Percentiles rank a stretch among this genome's conserved stretches.
Evolutionary conservation across 2,797 vertebrate genomes (phyloP).

Genomic region (Parauchenoglanis ngamensis): DNA sequence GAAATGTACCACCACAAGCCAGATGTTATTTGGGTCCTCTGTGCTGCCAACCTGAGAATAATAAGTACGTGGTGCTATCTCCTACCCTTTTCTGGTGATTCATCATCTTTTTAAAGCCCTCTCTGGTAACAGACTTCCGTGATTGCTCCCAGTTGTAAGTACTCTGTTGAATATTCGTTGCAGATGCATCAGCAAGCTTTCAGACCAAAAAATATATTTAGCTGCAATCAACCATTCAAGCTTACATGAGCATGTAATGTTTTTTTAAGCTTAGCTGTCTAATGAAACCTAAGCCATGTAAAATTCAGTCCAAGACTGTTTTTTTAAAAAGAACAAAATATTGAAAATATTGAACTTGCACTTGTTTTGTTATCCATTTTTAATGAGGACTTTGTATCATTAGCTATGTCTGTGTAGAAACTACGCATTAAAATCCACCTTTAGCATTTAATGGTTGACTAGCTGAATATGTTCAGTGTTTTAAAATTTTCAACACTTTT

Average conservation of each 20-base stretch:
- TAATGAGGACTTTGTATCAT: not conserved
- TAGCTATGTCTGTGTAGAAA: not conserved
- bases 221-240: not conserved
- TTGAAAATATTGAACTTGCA: not conserved
- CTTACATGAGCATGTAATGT: not conserved
- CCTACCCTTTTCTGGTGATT: slow-evolving; percentile 5
- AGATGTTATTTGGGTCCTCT: slow-evolving; percentile 23
- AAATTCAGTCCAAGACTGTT: not conserved
- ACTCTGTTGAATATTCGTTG: not conserved
- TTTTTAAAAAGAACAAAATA: not conserved
- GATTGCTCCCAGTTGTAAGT: not conserved
- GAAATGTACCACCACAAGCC: slow-evolving; percentile 18
- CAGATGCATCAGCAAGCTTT: not conserved
- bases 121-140: not conserved
- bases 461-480: not conserved
- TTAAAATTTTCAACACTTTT: not conserved
- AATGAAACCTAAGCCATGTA: not conserved
- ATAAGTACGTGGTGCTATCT: not conserved
- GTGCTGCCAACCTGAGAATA: slow-evolving; percentile 13
- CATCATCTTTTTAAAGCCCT: slow-evolving; percentile 8
- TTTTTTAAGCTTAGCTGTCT: not conserved
- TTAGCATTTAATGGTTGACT: not conserved
- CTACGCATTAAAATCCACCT: not conserved
- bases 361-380: not conserved
- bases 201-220: not conserved